Percentiles rank a stretch among this genome's conserved stretches.
Evolutionary conservation across 2,113 vertebrate genomes (phyloP).

Genomic region (Cyanistes caeruleus): DNA sequence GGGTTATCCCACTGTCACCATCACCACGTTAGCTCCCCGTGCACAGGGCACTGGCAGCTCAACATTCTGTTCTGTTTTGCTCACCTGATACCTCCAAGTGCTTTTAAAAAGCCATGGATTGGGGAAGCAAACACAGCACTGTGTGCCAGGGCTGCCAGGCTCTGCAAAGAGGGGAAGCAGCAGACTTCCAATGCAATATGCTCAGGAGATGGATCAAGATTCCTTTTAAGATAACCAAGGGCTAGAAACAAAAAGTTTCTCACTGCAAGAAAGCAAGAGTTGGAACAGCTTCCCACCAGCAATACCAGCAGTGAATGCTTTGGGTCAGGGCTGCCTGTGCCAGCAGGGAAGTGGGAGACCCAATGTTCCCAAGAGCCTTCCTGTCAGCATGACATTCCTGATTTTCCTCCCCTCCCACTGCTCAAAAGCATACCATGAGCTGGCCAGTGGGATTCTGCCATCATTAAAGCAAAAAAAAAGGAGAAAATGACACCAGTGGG

Average conservation of each 20-base stretch:
- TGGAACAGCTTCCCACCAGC: background rate
- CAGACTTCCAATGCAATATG: background rate
- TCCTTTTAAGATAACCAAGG: background rate
- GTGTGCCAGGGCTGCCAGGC: accelerated
- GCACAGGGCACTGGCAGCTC: background rate
- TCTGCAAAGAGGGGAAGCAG: background rate
- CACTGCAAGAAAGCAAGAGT: background rate
- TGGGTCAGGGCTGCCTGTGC: background rate
- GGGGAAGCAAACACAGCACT: accelerated
- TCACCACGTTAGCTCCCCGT: background rate
- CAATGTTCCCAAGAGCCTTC: conserved; percentile 28
- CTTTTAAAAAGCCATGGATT: background rate
- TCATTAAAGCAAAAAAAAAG: background rate
- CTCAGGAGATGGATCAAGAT: background rate
- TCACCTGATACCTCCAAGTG: background rate
- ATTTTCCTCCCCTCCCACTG: conserved; percentile 48
- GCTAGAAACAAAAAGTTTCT: background rate
- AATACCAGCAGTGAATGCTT: accelerated
- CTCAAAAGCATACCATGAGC: background rate
- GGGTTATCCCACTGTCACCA: background rate
- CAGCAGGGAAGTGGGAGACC: background rate
- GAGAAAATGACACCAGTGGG: background rate
- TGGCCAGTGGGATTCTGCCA: background rate
- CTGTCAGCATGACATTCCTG: conserved; percentile 28
- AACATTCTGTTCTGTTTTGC: background rate